These are phyloP conservation scores for Anguilla obscura DNA, from an alignment of 2,797 vertebrate species.

Conservation along the genomic window DNA sequence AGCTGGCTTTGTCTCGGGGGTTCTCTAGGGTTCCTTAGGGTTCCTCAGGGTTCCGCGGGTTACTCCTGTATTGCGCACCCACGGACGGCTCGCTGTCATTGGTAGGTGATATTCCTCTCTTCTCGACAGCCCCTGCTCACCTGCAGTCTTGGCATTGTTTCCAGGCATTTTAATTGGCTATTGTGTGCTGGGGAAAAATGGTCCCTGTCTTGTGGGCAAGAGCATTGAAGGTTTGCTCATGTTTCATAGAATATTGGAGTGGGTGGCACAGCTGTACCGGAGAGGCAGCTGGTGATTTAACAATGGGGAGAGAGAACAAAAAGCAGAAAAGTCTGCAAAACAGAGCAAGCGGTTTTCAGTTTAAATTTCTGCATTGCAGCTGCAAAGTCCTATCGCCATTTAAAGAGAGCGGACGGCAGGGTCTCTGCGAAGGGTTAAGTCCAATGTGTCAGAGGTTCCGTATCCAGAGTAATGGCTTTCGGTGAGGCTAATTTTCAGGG, in stretches of 20 bases:
- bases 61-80: background rate
- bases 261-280: background rate
- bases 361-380: background rate
- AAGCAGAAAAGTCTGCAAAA: background rate
- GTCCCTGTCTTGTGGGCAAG: background rate
- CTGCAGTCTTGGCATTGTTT: background rate
- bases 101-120: background rate
- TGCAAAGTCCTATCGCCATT: background rate
- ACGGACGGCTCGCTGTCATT: background rate
- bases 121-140: background rate
- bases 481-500: conserved; percentile 51
- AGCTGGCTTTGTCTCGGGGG: background rate
- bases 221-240: background rate
- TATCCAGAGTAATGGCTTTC: conserved; percentile 39
- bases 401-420: background rate
- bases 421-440: conserved; percentile 33
- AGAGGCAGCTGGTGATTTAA: background rate
- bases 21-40: background rate
- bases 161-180: background rate
- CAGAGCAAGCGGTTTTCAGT: background rate
- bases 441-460: conserved; percentile 47
- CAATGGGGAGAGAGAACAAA: background rate
- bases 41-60: background rate
- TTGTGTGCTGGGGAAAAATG: background rate
- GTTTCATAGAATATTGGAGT: background rate